Evolutionary conservation across 2,888 invertebrate genomes (phyloP).

Genomic region (Schrankia costaestrigalis): DNA sequence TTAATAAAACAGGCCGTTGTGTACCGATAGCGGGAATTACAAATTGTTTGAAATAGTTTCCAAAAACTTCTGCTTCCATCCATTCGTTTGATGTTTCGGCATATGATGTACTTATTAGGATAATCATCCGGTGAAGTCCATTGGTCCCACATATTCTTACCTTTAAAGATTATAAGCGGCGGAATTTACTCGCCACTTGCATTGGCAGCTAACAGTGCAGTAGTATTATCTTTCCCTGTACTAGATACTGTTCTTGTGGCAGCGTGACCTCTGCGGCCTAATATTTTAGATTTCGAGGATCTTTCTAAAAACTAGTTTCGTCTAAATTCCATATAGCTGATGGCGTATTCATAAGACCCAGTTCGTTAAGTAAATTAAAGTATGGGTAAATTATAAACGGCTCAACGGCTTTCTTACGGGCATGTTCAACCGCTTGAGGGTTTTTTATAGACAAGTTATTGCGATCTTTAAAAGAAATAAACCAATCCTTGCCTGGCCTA

Average conservation of each 20-base stretch:
- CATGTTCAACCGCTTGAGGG: slow-evolving; percentile 17
- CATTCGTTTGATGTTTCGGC: slow-evolving; percentile 38
- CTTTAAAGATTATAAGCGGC: slow-evolving; percentile 7
- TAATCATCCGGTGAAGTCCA: slow-evolving; percentile 19
- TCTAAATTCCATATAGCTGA: slow-evolving; percentile 15
- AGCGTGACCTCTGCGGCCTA: slow-evolving; percentile 18
- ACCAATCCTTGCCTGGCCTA: slow-evolving; percentile 8
- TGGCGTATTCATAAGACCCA: neutral
- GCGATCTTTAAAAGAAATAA: slow-evolving; percentile 1
- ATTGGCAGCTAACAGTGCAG: slow-evolving; percentile 2
- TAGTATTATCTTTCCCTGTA: slow-evolving; percentile 22
- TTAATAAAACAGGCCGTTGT: slow-evolving; percentile 20
- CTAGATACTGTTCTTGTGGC: neutral
- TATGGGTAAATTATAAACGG: slow-evolving; percentile 14
- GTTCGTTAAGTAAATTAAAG: neutral
- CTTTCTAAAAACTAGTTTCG: slow-evolving; percentile 24
- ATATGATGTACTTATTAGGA: slow-evolving; percentile 17
- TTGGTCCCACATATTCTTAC: slow-evolving; percentile 34
- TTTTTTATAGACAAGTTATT: slow-evolving; percentile 16
- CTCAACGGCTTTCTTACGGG: slow-evolving; percentile 15
- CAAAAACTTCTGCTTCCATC: slow-evolving; percentile 38
- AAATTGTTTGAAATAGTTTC: slow-evolving; percentile 1
- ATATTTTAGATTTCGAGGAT: slow-evolving; percentile 22
- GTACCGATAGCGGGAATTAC: slow-evolving; percentile 3
- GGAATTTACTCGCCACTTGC: neutral